Percentiles rank a stretch among this genome's conserved stretches.
Conservation (phyloP, 2,888 invertebrate species). For the Teleogryllus oceanicus region DNA sequence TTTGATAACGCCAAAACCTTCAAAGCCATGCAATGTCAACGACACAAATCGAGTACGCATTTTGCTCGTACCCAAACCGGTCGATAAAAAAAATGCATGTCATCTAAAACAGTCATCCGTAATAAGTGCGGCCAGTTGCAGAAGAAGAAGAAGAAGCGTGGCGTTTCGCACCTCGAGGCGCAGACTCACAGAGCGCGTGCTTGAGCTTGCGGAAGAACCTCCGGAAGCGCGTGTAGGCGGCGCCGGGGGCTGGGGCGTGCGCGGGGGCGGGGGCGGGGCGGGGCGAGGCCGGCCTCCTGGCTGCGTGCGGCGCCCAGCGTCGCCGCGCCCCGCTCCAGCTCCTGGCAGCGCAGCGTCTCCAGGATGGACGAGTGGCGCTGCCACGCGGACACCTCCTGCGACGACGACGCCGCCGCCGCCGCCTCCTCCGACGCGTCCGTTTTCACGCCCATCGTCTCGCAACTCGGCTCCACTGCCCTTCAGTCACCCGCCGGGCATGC, state of each 20-base stretch:
- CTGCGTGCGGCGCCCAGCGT: neutral
- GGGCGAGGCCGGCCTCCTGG: constrained; percentile 22
- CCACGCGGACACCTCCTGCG: neutral
- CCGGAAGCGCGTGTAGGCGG: constrained; percentile 29
- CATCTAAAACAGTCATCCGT: too few relatives aligned
- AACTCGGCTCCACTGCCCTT: neutral
- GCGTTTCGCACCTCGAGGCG: too few relatives aligned
- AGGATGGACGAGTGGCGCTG: neutral
- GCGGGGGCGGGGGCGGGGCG: constrained; percentile 20
- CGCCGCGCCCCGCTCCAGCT: constrained; percentile 43
- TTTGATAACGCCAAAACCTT: neutral
- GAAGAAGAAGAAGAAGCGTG: neutral
- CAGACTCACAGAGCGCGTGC: constrained; percentile 37
- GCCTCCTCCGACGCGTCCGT: neutral
- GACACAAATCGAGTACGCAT: too few relatives aligned
- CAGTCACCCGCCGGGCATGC: neutral
- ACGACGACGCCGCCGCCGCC: neutral
- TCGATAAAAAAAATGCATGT: too few relatives aligned
- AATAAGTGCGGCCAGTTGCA: too few relatives aligned
- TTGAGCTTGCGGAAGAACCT: constrained; percentile 37
- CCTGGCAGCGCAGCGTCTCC: constrained; percentile 37
- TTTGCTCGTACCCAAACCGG: too few relatives aligned
- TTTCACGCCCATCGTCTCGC: neutral
- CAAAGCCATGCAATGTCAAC: too few relatives aligned
- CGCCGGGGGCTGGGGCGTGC: neutral